Conservation (phyloP, 1,140 invertebrate species). For the Bacillus rossius region DNA sequence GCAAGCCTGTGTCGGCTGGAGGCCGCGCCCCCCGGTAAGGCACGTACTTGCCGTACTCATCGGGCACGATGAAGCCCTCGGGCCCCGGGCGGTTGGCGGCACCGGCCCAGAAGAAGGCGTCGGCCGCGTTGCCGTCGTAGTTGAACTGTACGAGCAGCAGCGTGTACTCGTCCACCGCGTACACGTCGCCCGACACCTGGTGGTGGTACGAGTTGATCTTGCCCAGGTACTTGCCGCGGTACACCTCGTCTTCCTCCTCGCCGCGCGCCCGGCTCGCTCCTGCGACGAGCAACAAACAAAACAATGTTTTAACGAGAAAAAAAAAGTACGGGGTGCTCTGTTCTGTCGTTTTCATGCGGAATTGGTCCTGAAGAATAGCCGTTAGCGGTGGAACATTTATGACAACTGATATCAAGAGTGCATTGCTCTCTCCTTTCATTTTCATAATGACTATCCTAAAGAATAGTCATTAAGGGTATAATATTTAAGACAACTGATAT, state of each 20-base stretch:
- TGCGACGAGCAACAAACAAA: not conserved
- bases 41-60: constrained; percentile 78
- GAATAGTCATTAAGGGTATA: not conserved
- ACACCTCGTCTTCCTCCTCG: constrained; percentile 56
- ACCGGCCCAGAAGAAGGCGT: constrained; percentile 91
- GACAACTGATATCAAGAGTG: not conserved
- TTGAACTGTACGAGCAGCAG: constrained; percentile 77
- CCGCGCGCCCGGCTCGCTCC: constrained; percentile 30
- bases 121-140: constrained; percentile 87
- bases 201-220: constrained; percentile 90
- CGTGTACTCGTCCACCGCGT: constrained; percentile 84
- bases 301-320: not conserved
- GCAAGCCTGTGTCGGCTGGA: too few relatives aligned
- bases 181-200: constrained; percentile 81
- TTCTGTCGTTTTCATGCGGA: not conserved
- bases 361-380: constrained; percentile 6
- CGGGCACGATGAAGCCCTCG: constrained; percentile 85
- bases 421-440: not conserved
- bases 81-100: constrained; percentile 79
- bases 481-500: not conserved
- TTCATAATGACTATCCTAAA: too few relatives aligned
- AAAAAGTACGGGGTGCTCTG: not conserved
- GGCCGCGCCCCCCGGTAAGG: too few relatives aligned
- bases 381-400: constrained; percentile 3
- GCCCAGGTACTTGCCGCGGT: constrained; percentile 74